Conservation (phyloP, 2,113 vertebrate species). For the Procavia capensis region DNA sequence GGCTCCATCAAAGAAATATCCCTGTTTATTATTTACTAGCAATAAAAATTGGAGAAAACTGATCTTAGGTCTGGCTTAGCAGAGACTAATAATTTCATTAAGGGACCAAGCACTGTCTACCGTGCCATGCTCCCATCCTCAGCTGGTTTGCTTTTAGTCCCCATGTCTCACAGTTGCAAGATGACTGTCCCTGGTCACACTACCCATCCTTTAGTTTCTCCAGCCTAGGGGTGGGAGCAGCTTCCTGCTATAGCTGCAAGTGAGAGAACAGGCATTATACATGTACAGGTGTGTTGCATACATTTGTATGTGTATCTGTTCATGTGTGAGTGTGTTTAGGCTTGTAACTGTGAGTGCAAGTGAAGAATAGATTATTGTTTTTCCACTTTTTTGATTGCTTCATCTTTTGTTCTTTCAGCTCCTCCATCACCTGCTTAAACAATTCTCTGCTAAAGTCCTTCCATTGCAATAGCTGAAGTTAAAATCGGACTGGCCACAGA, state of each 20-base stretch:
- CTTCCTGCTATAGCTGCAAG: neutral
- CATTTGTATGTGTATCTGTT: neutral
- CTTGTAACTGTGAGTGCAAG: neutral
- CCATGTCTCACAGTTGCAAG: neutral
- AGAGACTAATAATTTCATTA: neutral
- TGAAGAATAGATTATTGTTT: neutral
- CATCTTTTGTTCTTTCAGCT: neutral
- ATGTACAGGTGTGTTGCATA: neutral
- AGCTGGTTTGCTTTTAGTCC: neutral
- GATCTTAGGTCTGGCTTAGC: neutral
- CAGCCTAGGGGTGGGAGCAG: neutral
- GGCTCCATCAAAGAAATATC: neutral
- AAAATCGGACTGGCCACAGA: neutral
- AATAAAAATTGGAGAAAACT: neutral
- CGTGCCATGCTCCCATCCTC: neutral
- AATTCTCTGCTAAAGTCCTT: slow-evolving; percentile 2
- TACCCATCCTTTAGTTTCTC: neutral
- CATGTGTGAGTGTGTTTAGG: neutral
- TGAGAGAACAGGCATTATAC: neutral
- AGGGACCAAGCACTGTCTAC: neutral
- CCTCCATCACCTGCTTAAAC: neutral
- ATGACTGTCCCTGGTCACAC: neutral
- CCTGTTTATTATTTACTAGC: slow-evolving; percentile 6
- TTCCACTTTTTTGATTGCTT: neutral
- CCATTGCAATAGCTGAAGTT: neutral